Conservation (phyloP, 2,888 invertebrate genomes). For the Pollenia amentaria region DNA sequence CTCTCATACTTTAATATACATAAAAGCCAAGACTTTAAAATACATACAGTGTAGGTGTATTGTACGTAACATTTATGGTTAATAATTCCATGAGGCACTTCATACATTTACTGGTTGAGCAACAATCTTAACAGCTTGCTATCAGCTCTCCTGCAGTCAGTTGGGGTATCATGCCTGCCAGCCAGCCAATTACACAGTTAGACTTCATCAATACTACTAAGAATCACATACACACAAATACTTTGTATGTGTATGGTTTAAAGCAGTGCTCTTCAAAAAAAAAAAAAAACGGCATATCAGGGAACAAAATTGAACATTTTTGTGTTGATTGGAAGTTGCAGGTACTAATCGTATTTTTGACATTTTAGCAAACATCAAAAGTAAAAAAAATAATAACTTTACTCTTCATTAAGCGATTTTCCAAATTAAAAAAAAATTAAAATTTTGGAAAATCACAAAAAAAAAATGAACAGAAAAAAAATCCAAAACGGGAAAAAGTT, state of each 20-base stretch:
- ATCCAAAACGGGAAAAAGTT: too few relatives aligned
- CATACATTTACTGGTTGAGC: conserved; percentile 64
- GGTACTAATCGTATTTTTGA: too few relatives aligned
- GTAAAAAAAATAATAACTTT: too few relatives aligned
- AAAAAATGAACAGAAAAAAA: too few relatives aligned
- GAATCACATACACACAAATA: background rate
- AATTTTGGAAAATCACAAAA: too few relatives aligned
- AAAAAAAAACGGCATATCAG: too few relatives aligned
- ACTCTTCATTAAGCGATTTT: too few relatives aligned
- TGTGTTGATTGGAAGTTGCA: too few relatives aligned
- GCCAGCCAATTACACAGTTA: conserved; percentile 2
- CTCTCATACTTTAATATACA: background rate
- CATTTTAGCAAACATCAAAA: too few relatives aligned
- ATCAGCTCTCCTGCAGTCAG: conserved; percentile 48
- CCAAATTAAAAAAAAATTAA: too few relatives aligned
- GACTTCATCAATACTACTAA: conserved; percentile 23
- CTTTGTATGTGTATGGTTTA: background rate
- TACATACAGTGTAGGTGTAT: background rate
- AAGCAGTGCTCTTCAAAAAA: too few relatives aligned
- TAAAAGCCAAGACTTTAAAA: background rate
- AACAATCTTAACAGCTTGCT: conserved; percentile 65
- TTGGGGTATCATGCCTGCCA: conserved; percentile 9
- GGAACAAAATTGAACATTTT: too few relatives aligned
- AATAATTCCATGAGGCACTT: conserved; percentile 57
- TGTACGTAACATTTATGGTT: conserved; percentile 42